phyloP scores from a whole-genome alignment of 2,888 invertebrate genomes.

The Eilema depressum region DNA sequence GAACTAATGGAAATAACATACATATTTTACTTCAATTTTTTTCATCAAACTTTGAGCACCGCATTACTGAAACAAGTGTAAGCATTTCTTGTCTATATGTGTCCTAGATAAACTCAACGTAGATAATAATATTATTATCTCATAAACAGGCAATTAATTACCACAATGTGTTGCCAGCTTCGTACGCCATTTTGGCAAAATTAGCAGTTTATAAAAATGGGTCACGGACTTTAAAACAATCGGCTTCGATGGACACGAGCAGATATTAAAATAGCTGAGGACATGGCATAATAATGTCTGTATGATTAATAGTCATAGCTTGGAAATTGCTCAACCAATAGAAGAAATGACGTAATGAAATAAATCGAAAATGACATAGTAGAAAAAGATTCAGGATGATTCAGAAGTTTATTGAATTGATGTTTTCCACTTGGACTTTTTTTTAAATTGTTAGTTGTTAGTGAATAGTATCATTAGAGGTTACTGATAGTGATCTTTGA shows the following conservation, averaged over 20 bases:
- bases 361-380: too few relatives aligned
- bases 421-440: too few relatives aligned
- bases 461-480: too few relatives aligned
- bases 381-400: too few relatives aligned
- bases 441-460: too few relatives aligned
- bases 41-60: slow-evolving; percentile 75
- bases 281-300: not conserved
- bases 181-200: slow-evolving; percentile 43
- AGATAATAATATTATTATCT: slow-evolving; percentile 42
- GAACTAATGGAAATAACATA: too few relatives aligned
- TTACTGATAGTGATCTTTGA: too few relatives aligned
- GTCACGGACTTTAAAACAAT: slow-evolving; percentile 45
- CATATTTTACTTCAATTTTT: too few relatives aligned
- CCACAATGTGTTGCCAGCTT: slow-evolving; percentile 45
- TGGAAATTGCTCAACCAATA: too few relatives aligned
- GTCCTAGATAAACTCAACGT: slow-evolving; percentile 73
- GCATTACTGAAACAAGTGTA: slow-evolving; percentile 72
- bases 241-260: not conserved
- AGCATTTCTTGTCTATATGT: slow-evolving; percentile 71
- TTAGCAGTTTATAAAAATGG: slow-evolving; percentile 44
- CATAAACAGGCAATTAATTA: slow-evolving; percentile 67
- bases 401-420: too few relatives aligned
- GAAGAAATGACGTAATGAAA: too few relatives aligned
- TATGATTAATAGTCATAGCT: not conserved
- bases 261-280: not conserved